Evolutionary conservation across 2,797 vertebrate species (phyloP), one percentile per base, ranked within the genome.

Genomic region (Danio aesculapii): DNA sequence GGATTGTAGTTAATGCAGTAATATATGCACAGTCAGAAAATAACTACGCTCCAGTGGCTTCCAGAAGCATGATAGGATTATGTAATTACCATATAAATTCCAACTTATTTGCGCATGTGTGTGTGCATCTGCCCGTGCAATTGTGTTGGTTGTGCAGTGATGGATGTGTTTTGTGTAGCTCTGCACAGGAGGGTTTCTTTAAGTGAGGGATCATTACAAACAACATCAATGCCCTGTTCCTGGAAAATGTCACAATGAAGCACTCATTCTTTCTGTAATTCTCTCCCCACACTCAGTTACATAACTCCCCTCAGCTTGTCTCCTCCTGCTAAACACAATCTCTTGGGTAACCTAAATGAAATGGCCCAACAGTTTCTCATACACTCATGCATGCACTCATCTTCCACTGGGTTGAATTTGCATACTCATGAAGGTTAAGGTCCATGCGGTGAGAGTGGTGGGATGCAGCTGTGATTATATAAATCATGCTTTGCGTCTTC

Each of bases 391-490:
- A 39, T 59, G 55, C 21, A 58, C 44, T 75, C 7, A 39, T 68
- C 6, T 68, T 21, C 59, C 6, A 14, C 70, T 44, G 50, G 41
- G n/a, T 57, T 64, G 41, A 44, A 72, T 79, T 80, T 79, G 30
- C 57, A 59, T 71, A 62, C 53, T 71, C 61, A 55, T 64, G 78
- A 79, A 67, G 77, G 72, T 83, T 67, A 63, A 52, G 14, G 58
- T 62, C 17, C 43, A 53, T 63, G 64, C 41, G 17, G 44, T 30
- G 46, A 46, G 19, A 44, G 49, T 19, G 44, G 49, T 75, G 57
- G 75, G 62, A 82, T 41, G 62, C 62, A 43, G 53, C 43, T 77
- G 57, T n/a, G 41, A 75, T 83, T 79, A 72, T 59, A 39, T 77
- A 79, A 82, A 68, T 47, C 3, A 30, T 0, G 19, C 62, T 41